Percentiles rank a stretch among this genome's conserved stretches.
These are phyloP conservation scores for Poeciliopsis paucimaculata DNA, from an alignment of 2,797 vertebrate genomes.

Conservation along the genomic window DNA sequence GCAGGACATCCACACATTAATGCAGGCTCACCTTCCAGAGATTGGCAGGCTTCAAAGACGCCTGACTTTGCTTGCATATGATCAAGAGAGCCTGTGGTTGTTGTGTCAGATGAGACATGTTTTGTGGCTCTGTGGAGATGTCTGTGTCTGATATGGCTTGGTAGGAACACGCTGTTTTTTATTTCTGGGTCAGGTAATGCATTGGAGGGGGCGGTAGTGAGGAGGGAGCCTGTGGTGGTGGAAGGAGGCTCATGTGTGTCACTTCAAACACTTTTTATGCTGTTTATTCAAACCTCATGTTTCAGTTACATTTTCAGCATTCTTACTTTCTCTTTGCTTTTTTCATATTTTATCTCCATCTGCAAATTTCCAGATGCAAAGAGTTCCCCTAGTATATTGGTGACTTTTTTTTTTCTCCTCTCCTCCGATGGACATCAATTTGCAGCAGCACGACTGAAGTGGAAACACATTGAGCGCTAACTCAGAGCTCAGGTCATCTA, in stretches of 20 bases:
- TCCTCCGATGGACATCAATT: constrained; percentile 23
- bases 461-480: constrained; percentile 58
- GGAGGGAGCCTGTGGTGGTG: constrained; percentile 1
- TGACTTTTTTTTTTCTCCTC: not conserved
- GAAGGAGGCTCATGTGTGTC: constrained; percentile 43
- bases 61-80: constrained; percentile 33
- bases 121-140: constrained; percentile 58
- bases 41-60: constrained; percentile 40
- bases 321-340: constrained; percentile 36
- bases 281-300: constrained; percentile 72
- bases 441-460: constrained; percentile 47
- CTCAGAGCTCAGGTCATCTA: constrained; percentile 36
- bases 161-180: constrained; percentile 24
- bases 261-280: constrained; percentile 51
- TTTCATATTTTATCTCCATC: constrained; percentile 58
- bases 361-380: constrained; percentile 52
- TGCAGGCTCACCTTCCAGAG: constrained; percentile 50
- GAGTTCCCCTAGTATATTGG: constrained; percentile 11
- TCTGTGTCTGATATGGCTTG: constrained; percentile 57
- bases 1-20: constrained; percentile 27
- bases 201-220: constrained; percentile 4
- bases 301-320: constrained; percentile 55
- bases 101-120: constrained; percentile 69
- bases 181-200: constrained; percentile 58
- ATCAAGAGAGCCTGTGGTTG: constrained; percentile 48